Evolutionary conservation across 2,888 invertebrate genomes (phyloP), one percentile per base, ranked within the genome.

Genomic region (Rhaphigaster nebulosa): DNA sequence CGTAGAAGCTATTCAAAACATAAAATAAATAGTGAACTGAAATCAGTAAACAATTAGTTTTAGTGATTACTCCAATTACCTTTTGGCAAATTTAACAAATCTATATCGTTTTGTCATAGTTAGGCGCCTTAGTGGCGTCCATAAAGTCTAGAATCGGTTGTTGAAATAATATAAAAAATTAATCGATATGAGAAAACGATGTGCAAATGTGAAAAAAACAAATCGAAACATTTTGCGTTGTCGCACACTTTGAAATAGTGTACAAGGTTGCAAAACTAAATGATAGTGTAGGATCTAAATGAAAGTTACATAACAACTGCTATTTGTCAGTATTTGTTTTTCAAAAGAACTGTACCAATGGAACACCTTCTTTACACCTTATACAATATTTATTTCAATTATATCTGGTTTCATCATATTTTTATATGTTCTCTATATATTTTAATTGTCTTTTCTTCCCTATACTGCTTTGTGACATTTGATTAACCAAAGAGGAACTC

Each of bases 221-320:
- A 45, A 45, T 45, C 45, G 45, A 45, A 45, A 45, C 45, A 45
- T 45, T 45, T 45, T 45, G 10, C 45, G 10, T 6, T 45, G 6
- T 45, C 10, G 10, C 45, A 45, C 45, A 6, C 45, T 6, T 10
- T 10, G 45, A 45, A 45, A 45, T 10, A 45, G 56, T 65, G 5
- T 65, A 65, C 29, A 15, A 29, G 0, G 15, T 65, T 15, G 65
- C 65, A 29, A 65, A 29, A 15, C 65, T 15, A 65, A 2, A 15
- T 29, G 13, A 29, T 29, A 29, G 20, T n/a, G n/a, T 65, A 65
- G 3, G 65, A 65, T 65, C 13, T 65, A 15, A 29, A 65, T 29
- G 65, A 65, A 60, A 29, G 65, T 65, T 65, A 65, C 15, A 65
- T 65, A 65, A 65, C 65, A 65, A 65, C 29, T 65, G 65, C 29